A percentile compares a stretch with the other conserved stretches of the same genome.
phyloP scores from a whole-genome alignment of 2,797 vertebrate species.

The Epinephelus malabaricus region DNA sequence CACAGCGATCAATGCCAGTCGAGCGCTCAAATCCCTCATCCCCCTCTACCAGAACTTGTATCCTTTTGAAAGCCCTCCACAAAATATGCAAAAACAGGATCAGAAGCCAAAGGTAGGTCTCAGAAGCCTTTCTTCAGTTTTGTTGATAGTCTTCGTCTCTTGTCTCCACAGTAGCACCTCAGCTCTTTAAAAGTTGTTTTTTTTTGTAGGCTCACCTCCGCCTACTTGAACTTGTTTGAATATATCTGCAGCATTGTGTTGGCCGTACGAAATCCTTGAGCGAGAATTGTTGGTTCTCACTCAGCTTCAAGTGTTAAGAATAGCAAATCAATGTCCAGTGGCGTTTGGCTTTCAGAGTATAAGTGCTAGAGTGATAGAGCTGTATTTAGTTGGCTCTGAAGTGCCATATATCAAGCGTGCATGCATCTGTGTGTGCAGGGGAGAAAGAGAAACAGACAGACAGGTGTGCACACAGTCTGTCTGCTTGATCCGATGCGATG shows the following conservation, averaged over 20 bases:
- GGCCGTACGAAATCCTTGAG: slow-evolving; percentile 28
- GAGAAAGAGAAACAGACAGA: slow-evolving; percentile 33
- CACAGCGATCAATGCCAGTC: slow-evolving; percentile 98
- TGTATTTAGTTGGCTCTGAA: slow-evolving; percentile 55
- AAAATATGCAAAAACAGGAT: not conserved
- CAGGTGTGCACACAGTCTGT: slow-evolving; percentile 53
- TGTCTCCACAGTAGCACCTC: not conserved
- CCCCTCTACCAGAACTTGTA: slow-evolving; percentile 99
- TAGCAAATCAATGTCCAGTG: slow-evolving; percentile 70
- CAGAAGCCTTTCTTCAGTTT: not conserved
- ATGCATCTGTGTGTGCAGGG: slow-evolving; percentile 14
- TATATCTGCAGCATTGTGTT: not conserved
- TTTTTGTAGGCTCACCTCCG: not conserved
- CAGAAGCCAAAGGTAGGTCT: slow-evolving; percentile 43
- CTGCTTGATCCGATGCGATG: slow-evolving; percentile 62
- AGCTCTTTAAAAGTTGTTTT: not conserved
- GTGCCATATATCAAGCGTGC: slow-evolving; percentile 59
- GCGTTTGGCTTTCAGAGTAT: slow-evolving; percentile 58
- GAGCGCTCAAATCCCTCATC: slow-evolving; percentile 97
- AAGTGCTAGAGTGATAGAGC: slow-evolving; percentile 59
- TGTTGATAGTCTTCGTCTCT: not conserved
- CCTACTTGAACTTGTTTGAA: not conserved
- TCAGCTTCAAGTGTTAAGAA: slow-evolving; percentile 66
- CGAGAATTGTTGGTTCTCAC: slow-evolving; percentile 39
- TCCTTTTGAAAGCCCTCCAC: slow-evolving; percentile 84